phyloP scores from a whole-genome alignment of 2,888 invertebrate genomes.

The Amblyjoppa fuscipennis region DNA sequence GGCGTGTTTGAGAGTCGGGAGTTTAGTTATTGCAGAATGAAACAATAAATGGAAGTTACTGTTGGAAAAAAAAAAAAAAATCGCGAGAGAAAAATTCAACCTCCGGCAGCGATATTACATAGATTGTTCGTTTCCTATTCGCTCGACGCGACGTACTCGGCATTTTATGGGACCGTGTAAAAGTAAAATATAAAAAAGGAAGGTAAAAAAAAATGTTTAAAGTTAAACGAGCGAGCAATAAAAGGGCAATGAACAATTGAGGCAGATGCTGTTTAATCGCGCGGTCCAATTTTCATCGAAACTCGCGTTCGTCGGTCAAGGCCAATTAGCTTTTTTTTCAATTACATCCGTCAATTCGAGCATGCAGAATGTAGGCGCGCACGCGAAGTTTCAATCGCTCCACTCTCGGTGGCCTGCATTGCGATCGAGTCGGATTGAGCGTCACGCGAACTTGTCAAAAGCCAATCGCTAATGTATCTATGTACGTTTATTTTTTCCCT shows the following conservation, averaged over 20 bases:
- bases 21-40: conserved; percentile 24
- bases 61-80: conserved; percentile 1
- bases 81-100: background rate
- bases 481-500: background rate
- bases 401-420: background rate
- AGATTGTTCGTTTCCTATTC: background rate
- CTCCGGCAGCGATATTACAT: conserved; percentile 4
- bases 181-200: background rate
- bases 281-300: background rate
- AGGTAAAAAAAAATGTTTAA: conserved; percentile 32
- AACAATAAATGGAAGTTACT: conserved; percentile 27
- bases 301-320: background rate
- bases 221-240: conserved; percentile 5
- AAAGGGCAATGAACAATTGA: background rate
- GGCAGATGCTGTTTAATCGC: conserved; percentile 8
- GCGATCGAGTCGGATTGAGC: conserved; percentile 8
- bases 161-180: background rate
- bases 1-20: background rate
- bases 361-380: conserved; percentile 19
- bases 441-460: conserved; percentile 28
- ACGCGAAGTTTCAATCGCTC: conserved; percentile 56
- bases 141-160: background rate
- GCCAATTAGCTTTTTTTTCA: conserved; percentile 41
- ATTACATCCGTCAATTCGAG: conserved; percentile 53
- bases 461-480: conserved; percentile 5